Evolutionary conservation across 2,113 vertebrate genomes (phyloP).

Genomic region (Chloebia gouldiae): DNA sequence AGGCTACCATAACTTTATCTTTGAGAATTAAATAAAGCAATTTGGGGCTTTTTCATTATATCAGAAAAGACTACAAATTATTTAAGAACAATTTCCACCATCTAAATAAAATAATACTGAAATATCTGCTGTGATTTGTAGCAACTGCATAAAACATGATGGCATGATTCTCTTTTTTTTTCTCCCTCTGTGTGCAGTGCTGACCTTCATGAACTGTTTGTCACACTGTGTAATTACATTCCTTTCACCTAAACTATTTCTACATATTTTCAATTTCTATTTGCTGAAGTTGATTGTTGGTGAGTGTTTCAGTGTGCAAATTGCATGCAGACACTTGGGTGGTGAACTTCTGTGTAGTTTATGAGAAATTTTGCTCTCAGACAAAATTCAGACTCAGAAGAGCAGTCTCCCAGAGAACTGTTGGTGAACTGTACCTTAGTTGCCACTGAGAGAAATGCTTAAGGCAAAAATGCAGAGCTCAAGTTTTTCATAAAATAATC

Average conservation of each 20-base stretch:
- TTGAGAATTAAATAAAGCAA: background rate
- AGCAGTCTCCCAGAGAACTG: background rate
- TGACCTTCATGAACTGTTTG: background rate
- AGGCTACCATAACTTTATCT: background rate
- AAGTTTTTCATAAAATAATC: background rate
- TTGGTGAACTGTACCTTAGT: background rate
- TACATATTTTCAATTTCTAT: background rate
- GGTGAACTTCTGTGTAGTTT: background rate
- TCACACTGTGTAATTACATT: background rate
- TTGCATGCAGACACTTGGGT: background rate
- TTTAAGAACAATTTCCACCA: slow-evolving; percentile 19
- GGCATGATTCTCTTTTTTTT: background rate
- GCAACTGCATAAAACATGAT: slow-evolving; percentile 10
- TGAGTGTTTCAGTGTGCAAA: background rate
- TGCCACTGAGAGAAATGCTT: background rate
- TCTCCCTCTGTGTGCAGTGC: background rate
- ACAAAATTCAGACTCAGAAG: background rate
- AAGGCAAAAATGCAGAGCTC: background rate
- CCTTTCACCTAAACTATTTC: slow-evolving; percentile 15
- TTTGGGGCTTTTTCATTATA: background rate
- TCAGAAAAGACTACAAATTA: background rate
- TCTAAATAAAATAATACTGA: slow-evolving; percentile 22
- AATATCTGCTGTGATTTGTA: slow-evolving; percentile 4
- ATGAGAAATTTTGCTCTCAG: background rate
- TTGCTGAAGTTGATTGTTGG: background rate